These are phyloP conservation scores for Python bivittatus DNA, from an alignment of 2,113 vertebrate genomes.

Conservation along the genomic window DNA sequence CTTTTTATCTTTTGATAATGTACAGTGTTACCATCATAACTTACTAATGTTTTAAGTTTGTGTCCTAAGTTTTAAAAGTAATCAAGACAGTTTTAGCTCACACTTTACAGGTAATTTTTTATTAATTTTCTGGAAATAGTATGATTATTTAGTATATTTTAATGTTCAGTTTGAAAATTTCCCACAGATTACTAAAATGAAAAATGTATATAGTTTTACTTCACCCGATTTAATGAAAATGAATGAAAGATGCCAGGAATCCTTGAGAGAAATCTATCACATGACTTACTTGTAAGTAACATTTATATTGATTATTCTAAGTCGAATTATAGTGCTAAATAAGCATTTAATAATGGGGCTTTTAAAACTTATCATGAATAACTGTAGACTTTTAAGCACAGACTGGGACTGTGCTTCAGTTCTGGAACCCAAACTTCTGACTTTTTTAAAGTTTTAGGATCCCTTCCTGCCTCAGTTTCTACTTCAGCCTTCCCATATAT, in stretches of 20 bases:
- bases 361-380: not conserved
- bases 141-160: slow-evolving; percentile 27
- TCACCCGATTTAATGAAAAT: slow-evolving; percentile 92
- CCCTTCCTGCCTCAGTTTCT: not conserved
- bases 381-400: not conserved
- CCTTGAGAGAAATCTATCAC: slow-evolving; percentile 95
- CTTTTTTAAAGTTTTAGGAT: not conserved
- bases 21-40: not conserved
- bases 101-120: accelerated
- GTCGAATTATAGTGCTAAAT: slow-evolving; percentile 39
- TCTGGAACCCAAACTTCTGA: not conserved
- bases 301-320: slow-evolving; percentile 51
- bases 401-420: not conserved
- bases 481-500: not conserved
- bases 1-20: not conserved
- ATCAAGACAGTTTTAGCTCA: not conserved
- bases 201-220: slow-evolving; percentile 91
- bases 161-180: slow-evolving; percentile 55
- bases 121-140: slow-evolving; percentile 13
- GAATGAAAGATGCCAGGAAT: slow-evolving; percentile 95
- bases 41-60: slow-evolving; percentile 12
- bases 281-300: slow-evolving; percentile 93
- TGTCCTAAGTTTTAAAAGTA: not conserved
- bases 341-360: not conserved
- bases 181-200: slow-evolving; percentile 84